Evolutionary conservation across 2,797 vertebrate genomes (phyloP).

Genomic region (Scleropages formosus): DNA sequence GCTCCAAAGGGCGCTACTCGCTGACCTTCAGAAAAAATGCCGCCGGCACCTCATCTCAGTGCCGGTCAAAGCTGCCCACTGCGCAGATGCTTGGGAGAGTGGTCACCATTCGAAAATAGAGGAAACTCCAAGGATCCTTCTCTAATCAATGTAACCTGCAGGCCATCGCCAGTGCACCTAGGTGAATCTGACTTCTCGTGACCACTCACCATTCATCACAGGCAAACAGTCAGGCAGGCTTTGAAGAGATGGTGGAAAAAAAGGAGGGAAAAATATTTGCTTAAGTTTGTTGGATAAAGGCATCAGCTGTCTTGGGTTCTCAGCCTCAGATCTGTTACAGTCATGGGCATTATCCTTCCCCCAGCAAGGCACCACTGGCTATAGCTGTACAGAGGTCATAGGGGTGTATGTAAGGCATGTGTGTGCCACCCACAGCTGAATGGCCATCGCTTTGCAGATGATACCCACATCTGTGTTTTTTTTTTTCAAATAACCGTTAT

Average conservation of each 20-base stretch:
- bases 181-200: constrained; percentile 48
- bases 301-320: no score
- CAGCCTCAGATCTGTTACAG: neutral
- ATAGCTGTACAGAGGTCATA: no score
- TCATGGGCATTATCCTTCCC: no score
- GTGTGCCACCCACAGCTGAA: no score
- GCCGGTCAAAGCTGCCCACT: constrained; percentile 56
- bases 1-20: constrained; percentile 52
- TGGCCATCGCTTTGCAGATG: no score
- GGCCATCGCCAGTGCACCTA: constrained; percentile 69
- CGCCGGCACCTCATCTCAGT: constrained; percentile 57
- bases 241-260: constrained; percentile 52
- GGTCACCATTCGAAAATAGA: constrained; percentile 51
- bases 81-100: constrained; percentile 47
- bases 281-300: no score
- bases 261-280: constrained; percentile 31
- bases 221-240: constrained; percentile 53
- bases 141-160: constrained; percentile 58
- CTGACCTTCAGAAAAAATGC: constrained; percentile 72
- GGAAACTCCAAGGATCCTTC: constrained; percentile 56
- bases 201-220: constrained; percentile 48
- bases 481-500: no score
- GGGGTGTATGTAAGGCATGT: no score
- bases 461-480: no score
- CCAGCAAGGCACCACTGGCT: no score